Percentiles rank a stretch among this genome's conserved stretches.
These are phyloP conservation scores for Varroa destructor DNA, from an alignment of 1,140 invertebrate species.

Conservation along the genomic window DNA sequence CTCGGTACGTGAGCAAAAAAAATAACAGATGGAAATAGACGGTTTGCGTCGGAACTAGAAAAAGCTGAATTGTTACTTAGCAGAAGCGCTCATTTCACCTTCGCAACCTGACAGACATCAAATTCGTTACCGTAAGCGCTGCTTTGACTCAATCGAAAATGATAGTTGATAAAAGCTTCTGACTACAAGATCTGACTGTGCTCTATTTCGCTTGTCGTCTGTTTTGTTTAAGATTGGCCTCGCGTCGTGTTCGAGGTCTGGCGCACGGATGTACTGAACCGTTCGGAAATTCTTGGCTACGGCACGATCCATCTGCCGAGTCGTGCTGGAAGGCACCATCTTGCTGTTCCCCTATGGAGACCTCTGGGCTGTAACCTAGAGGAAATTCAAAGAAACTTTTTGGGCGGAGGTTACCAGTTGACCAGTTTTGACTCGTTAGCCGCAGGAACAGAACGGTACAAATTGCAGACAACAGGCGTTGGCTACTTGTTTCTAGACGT, in stretches of 20 bases:
- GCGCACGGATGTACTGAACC: conserved; percentile 11
- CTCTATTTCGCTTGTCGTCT: no score
- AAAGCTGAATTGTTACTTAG: no score
- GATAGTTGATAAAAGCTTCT: no score
- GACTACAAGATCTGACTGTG: no score
- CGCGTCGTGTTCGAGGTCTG: conserved; percentile 17
- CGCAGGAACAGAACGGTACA: conserved; percentile 5
- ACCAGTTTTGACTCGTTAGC: conserved; percentile 4
- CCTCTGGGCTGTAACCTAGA: conserved; percentile 15
- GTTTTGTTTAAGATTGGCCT: neutral
- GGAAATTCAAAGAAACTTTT: conserved; percentile 7
- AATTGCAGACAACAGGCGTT: neutral
- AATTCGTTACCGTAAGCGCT: no score
- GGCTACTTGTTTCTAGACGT: neutral
- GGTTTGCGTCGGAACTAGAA: no score
- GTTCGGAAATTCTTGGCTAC: conserved; percentile 20
- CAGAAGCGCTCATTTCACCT: no score
- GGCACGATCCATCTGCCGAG: conserved; percentile 4
- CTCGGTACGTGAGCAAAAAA: no score
- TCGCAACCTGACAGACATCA: no score
- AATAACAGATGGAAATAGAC: no score
- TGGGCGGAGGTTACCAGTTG: conserved; percentile 12
- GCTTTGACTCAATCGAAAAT: no score
- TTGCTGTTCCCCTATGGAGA: conserved; percentile 4
- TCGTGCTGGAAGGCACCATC: neutral